A percentile compares a stretch with the other conserved stretches of the same genome.
Evolutionary conservation across 30 jellyfish, hydroid and myxozoan species (phyloP).

Genomic region (Cassiopea andromeda): DNA sequence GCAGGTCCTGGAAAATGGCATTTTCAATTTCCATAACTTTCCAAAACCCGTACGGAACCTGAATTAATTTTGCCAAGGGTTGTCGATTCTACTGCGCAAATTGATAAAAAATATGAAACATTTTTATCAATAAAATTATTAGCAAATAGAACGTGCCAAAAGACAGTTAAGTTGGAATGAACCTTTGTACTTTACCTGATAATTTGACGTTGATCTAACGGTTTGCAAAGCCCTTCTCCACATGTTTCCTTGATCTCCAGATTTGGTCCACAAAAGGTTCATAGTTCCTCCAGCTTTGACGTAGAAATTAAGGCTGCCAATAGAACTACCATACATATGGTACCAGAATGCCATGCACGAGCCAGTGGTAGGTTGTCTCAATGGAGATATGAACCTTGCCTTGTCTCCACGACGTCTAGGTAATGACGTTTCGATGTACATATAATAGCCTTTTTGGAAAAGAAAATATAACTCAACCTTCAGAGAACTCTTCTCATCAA

Average conservation of each 20-base stretch:
- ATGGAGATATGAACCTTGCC: constrained; percentile 83
- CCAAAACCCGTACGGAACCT: no score
- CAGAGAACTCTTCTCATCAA: no score
- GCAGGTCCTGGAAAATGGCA: no score
- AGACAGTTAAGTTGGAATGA: neutral
- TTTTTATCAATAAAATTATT: no score
- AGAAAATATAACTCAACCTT: neutral
- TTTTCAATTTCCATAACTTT: no score
- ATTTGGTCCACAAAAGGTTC: constrained; percentile 72
- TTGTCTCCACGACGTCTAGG: constrained; percentile 82
- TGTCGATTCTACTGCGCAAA: no score
- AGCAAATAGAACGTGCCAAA: no score
- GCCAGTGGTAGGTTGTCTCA: constrained; percentile 72
- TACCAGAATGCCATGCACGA: constrained; percentile 92
- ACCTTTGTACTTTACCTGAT: constrained; percentile 67
- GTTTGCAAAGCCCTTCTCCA: constrained; percentile 91
- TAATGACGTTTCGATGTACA: constrained; percentile 94
- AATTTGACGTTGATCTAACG: constrained; percentile 56
- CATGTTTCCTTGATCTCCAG: constrained; percentile 77
- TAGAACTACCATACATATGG: constrained; percentile 90
- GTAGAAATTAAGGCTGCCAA: constrained; percentile 78
- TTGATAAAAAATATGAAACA: no score
- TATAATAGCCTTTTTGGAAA: constrained; percentile 73
- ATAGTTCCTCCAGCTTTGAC: constrained; percentile 41
- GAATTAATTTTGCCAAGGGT: no score